Evolutionary conservation across 2,888 invertebrate genomes (phyloP), one percentile per base, ranked within the genome.

Genomic region (Sinotaia quadrata): DNA sequence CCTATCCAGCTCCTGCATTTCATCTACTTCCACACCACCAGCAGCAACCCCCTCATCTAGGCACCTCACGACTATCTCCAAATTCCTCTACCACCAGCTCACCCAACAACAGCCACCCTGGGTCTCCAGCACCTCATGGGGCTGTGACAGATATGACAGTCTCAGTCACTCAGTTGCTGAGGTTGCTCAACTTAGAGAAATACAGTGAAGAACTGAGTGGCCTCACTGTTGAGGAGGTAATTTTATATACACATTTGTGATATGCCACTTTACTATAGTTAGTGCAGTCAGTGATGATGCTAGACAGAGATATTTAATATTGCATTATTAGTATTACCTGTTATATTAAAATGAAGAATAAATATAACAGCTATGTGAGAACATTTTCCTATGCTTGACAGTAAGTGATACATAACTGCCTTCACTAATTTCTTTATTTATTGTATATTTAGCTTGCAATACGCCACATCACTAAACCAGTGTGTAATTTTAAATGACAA

Each of bases 201-300:
- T 76, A 75, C 59, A 65, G 62, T 33, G 69, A 75, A 15, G 44
- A 58, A 21, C 72, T 81, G 29, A 71, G 65, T 33, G 60, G 70
- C 29, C 77, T 68, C 58, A 63, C 76, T 21, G 37, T 78, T 47
- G 68, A 77, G 49, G 75, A 81, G 78, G 81, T 79, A 65, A 37
- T 71, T 61, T 3, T n/a, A 12, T 61, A 12, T 47, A 34, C 33
- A 27, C 37, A 54, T 33, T 37, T 34, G 37, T 54, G 54, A 24
- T 56, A 12, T 63, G 52, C n/a, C 18, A 29, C 18, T 62, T 62
- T 12, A 27, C 37, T 12, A 12, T 24, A 5, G 10, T 4, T 66
- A 8, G 31, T 29, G 44, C n/a, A n/a, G n/a, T n/a, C n/a, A n/a
- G n/a, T n/a, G n/a, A n/a, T n/a, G n/a, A n/a, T n/a, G n/a, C n/a